Evolutionary conservation across 2,797 vertebrate genomes (phyloP).

Genomic region (Florisuga fusca): DNA sequence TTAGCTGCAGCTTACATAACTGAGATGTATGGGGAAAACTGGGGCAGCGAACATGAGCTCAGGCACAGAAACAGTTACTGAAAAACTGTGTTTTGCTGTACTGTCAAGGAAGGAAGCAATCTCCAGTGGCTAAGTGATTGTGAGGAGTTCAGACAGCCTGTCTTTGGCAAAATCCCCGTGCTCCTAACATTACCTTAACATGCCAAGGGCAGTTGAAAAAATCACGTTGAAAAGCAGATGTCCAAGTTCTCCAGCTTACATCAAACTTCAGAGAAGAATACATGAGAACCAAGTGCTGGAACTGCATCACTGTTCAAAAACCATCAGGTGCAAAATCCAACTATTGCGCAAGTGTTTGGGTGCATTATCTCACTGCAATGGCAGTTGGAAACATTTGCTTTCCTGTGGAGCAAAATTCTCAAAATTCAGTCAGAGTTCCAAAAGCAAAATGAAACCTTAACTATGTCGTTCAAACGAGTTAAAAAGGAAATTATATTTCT

Average conservation of each 20-base stretch:
- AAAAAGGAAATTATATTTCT: not conserved
- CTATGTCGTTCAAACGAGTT: not conserved
- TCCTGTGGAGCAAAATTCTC: not conserved
- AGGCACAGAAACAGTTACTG: not conserved
- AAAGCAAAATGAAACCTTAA: not conserved
- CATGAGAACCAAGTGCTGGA: not conserved
- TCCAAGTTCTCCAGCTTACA: not conserved
- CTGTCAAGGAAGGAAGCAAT: slow-evolving; percentile 14
- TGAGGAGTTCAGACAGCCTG: not conserved
- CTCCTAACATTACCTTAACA: not conserved
- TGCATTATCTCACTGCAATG: not conserved
- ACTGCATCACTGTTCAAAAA: not conserved
- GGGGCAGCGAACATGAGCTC: not conserved
- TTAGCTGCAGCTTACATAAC: slow-evolving; percentile 16
- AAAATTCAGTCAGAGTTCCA: not conserved
- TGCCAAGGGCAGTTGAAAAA: not conserved
- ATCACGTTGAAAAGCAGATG: not conserved
- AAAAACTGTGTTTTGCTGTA: not conserved
- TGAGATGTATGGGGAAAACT: not conserved
- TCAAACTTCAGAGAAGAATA: not conserved
- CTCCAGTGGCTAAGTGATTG: not conserved
- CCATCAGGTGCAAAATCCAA: not conserved
- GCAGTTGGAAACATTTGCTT: not conserved
- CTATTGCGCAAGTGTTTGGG: not conserved
- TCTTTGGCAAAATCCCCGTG: not conserved